Percentiles rank a stretch among this genome's conserved stretches.
These are phyloP conservation scores for Strigops habroptila DNA, from an alignment of 2,113 vertebrate species.

Conservation along the genomic window DNA sequence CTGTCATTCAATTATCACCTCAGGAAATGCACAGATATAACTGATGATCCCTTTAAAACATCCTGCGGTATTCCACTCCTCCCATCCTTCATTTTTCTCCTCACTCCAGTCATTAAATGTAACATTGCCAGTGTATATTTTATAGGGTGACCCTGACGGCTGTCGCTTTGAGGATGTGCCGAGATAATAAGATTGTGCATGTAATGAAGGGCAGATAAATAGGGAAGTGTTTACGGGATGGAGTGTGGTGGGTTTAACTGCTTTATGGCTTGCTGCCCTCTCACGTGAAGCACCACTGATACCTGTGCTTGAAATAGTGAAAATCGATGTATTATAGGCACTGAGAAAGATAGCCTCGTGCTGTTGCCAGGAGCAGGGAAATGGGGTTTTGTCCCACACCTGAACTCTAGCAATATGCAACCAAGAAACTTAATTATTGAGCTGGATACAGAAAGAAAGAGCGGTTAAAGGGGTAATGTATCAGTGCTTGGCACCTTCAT, in stretches of 20 bases:
- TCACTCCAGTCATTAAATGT: conserved; percentile 65
- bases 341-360: not conserved
- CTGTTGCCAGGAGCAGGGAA: not conserved
- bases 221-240: conserved; percentile 69
- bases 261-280: conserved; percentile 40
- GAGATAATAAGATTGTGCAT: conserved; percentile 74
- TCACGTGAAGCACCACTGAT: not conserved
- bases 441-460: not conserved
- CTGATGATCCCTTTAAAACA: conserved; percentile 73
- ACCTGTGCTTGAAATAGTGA: not conserved
- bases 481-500: not conserved
- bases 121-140: conserved; percentile 71
- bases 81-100: conserved; percentile 66
- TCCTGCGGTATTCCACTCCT: conserved; percentile 40
- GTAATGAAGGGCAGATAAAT: conserved; percentile 75
- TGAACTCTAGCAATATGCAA: not conserved
- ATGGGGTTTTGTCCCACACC: not conserved
- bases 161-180: conserved; percentile 73
- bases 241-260: conserved; percentile 41
- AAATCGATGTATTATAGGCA: not conserved
- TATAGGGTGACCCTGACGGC: conserved; percentile 76
- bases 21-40: conserved; percentile 73
- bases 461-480: not conserved
- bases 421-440: not conserved
- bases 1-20: conserved; percentile 79